Conservation (phyloP, 2,888 invertebrate genomes). For the Odontocolon sp. region DNA sequence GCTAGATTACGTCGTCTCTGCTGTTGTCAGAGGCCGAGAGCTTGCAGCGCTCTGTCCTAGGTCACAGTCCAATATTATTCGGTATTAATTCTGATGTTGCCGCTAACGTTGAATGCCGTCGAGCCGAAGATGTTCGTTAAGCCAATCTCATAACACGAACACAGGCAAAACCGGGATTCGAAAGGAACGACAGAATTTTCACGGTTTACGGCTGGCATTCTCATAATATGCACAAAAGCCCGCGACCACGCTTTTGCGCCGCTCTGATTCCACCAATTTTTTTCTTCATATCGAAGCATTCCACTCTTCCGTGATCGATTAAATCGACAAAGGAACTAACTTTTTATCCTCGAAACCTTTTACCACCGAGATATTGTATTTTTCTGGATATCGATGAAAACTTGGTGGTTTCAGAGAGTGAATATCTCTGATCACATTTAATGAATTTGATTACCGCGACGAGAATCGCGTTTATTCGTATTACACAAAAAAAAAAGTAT, state of each 20-base stretch:
- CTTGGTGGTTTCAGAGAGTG: not conserved
- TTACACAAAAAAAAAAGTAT: not conserved
- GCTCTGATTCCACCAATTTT: not conserved
- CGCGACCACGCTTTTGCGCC: no score
- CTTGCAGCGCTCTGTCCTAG: conserved; percentile 72
- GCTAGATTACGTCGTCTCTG: conserved; percentile 76
- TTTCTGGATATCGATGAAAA: no score
- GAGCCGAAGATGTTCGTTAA: no score
- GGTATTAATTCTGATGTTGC: not conserved
- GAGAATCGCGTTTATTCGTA: not conserved
- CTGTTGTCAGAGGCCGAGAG: conserved; percentile 76
- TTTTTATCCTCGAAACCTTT: not conserved
- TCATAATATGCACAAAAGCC: no score
- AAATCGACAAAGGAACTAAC: not conserved
- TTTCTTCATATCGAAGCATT: conserved; percentile 1
- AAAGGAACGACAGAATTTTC: no score
- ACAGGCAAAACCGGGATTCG: not conserved
- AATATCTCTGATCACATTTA: not conserved
- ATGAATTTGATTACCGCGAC: not conserved
- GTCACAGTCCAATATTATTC: conserved; percentile 12
- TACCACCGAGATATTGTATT: no score
- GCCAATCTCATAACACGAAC: no score
- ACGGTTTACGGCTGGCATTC: no score
- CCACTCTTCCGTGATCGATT: not conserved
- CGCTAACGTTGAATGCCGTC: no score